Evolutionary conservation across 2,888 invertebrate genomes (phyloP), one percentile per base, ranked within the genome.

Genomic region (Ophion costatus): DNA sequence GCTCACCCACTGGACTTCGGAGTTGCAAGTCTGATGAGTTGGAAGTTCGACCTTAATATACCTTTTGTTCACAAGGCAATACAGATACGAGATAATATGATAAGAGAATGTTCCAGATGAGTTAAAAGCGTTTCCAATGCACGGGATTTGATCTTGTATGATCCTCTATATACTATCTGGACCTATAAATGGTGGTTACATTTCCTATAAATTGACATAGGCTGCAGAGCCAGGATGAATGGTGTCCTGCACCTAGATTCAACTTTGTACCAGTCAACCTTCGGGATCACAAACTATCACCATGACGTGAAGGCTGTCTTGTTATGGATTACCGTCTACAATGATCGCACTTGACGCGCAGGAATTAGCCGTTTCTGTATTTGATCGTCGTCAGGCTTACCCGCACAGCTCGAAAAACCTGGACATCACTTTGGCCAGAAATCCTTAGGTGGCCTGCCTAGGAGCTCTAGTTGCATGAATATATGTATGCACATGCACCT

Each of bases 241-340:
- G 63, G 74, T 78, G 77, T 61, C 11, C 56, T 51, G 29, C 71
- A 29, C 51, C 56, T n/a, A 51, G 57, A 29, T 38, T 20, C 38
- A 20, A 69, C 75, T 67, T 61, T 24, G 24, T n/a, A 73, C 29
- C 69, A 64, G 75, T 76, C 71, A 73, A 42, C 17, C 33, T 61
- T 67, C 24, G 24, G 38, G 71, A 84, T 82, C 75, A 56, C 51
- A 61, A 79, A 85, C 82, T 82, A 74, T 64, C 79, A 66, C 66
- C 66, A n/a, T 79, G 82, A 79, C 56, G 45, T 79, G 71, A 82
- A 79, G 75, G 76, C 79, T 67, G 69, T 70, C 81, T 82, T 82
- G 79, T 86, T 86, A 80, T 85, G 85, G 86, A 83, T 79, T 29
- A 29, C 3, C 76, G 79, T 87, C 81, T 61, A 83, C 78, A 81